Conservation (phyloP, 1,140 invertebrate species). For the Cyphomyrmex costatus region DNA sequence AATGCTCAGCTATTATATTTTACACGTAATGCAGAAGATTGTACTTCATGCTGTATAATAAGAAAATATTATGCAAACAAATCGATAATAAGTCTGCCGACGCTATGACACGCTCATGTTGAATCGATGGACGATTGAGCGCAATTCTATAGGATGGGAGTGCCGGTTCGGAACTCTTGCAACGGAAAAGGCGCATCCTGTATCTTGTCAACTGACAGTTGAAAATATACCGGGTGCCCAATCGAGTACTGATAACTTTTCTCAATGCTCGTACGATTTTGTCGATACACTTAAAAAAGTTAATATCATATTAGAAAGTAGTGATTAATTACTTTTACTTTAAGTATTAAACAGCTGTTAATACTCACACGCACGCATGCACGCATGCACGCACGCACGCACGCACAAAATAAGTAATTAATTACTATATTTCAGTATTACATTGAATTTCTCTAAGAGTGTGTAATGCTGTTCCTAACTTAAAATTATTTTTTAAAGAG, state of each 20-base stretch:
- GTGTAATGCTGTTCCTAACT: background rate
- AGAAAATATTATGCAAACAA: constrained; percentile 35
- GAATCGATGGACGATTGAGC: constrained; percentile 77
- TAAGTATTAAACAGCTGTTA: too few species aligned
- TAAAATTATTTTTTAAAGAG: background rate
- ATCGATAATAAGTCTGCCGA: constrained; percentile 71
- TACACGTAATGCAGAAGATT: background rate
- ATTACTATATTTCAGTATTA: too few species aligned
- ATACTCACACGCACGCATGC: too few species aligned
- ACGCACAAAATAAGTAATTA: too few species aligned
- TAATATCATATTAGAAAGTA: too few species aligned
- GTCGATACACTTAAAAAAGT: background rate
- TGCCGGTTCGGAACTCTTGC: constrained; percentile 73
- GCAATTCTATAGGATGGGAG: constrained; percentile 79
- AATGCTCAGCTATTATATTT: background rate
- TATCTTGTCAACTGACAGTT: constrained; percentile 78
- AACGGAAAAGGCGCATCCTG: constrained; percentile 79
- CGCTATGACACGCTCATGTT: constrained; percentile 69
- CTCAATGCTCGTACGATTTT: constrained; percentile 45
- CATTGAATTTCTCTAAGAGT: too few species aligned
- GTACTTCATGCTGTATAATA: background rate
- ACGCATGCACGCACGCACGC: too few species aligned
- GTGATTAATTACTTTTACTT: too few species aligned
- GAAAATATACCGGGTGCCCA: constrained; percentile 74
- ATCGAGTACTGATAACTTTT: constrained; percentile 44